Evolutionary conservation across 1,140 invertebrate genomes (phyloP), one percentile per base, ranked within the genome.

Genomic region (Magallana gigas): DNA sequence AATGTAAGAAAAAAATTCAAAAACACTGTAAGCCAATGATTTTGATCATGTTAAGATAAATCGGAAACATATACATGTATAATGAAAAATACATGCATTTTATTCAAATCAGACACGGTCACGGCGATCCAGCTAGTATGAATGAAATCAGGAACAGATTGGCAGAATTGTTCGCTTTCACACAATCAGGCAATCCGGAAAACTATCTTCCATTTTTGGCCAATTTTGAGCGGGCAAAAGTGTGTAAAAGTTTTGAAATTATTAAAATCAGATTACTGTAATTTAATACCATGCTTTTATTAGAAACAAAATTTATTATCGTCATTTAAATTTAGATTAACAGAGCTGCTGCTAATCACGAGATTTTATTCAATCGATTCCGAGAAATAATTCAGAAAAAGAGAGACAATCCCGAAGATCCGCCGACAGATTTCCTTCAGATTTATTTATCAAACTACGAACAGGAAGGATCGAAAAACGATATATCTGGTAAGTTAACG

Each of bases 201-300:
- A 76, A 76, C 29, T 76, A 76, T 12, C 23, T 76, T 29, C 68
- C 68, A 3, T 76, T 76, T 8, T 76, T 76, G 68, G 23, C 68
- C 12, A 11, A 29, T 29, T 12, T 76, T 11, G 36, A 48, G 36
- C 23, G 36, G 36, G 36, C 68, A 76, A 76, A 76, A 12, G 68
- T 76, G 5, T 29, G 29, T 4, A 76, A 7, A 29, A 29, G 18
- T 7, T 64, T 64, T 16, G 16, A 5, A 16, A 16, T 7, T 2
- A 16, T 1, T 64, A n/a, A 62, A n/a, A 62, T 62, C 6, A 5
- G 6, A 12, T 16, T 16, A 62, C 6, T 62, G n/a, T 62, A n/a
- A 12, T 12, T 62, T 16, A 62, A n/a, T 64, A 64, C 18, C 14
- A 7, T n/a, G 14, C 60, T 16, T 16, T 62, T 62, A 16, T 12